Evolutionary conservation across 2,113 vertebrate species (phyloP).

Genomic region (Tupaia chinensis): DNA sequence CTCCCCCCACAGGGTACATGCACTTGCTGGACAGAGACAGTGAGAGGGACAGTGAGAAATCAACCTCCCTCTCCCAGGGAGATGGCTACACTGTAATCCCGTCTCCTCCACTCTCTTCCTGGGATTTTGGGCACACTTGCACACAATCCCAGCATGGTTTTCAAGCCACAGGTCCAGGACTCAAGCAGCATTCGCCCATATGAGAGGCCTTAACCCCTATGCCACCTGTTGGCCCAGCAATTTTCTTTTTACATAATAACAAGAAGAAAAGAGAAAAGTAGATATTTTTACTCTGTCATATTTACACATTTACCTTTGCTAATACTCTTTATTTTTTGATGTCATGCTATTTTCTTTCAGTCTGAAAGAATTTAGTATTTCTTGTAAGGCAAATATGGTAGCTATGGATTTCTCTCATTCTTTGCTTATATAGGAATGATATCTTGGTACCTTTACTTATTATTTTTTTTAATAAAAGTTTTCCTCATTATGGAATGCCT

Average conservation of each 20-base stretch:
- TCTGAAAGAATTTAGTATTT: not conserved
- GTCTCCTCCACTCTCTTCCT: too few species aligned
- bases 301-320: constrained; percentile 9
- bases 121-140: too few species aligned
- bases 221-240: not conserved
- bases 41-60: too few species aligned
- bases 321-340: not conserved
- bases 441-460: not conserved
- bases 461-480: constrained; percentile 2
- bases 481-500: not conserved
- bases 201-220: too few species aligned
- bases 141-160: too few species aligned
- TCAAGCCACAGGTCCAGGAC: too few species aligned
- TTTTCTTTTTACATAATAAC: not conserved
- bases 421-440: not conserved
- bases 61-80: too few species aligned
- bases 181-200: too few species aligned
- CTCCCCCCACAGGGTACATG: not conserved
- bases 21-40: too few species aligned
- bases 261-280: not conserved
- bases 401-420: not conserved
- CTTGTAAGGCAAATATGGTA: not conserved
- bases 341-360: not conserved
- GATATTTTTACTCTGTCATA: not conserved
- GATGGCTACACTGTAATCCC: too few species aligned